Evolutionary conservation across 1,140 invertebrate species (phyloP), one percentile per base, ranked within the genome.

Genomic region (Cyrtorhinus lividipennis): DNA sequence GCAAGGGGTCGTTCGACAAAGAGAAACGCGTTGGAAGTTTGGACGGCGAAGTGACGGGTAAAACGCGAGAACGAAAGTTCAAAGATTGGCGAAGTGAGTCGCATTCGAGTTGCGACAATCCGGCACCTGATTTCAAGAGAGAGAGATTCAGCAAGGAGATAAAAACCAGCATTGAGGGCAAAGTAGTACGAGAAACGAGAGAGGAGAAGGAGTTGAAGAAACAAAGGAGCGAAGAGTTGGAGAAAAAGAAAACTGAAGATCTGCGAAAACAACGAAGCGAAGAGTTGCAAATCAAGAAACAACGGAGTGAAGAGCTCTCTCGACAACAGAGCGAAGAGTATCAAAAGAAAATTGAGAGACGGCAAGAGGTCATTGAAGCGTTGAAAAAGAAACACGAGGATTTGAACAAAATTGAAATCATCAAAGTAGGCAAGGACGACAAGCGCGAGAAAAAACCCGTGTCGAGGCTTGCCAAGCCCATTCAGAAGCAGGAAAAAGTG

Each of bases 401-500:
- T 23, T 72, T 1, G 75, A 75, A 20, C 80, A 81, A 69, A 72
- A 74, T 12, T 71, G 78, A 27, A 76, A 77, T 66, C 77, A 77
- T 58, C 78, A 77, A 64, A 79, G 78, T 67, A 78, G 78, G 45
- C 72, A 76, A 24, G 74, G 75, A 44, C 69, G 72, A 59, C 78
- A 78, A 30, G 53, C 23, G n/a, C 27, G 38, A 60, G 22, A 59
- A 59, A 13, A 59, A 27, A 64, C 48, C 23, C 24, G 22, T 22
- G 1, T 24, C 18, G 25, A 24, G 24, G 57, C 23, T 60, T 18
- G 38, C 2, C 24, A 44, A 44, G 24, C 25, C 25, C 15, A 70
- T 70, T 68, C 23, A 76, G 75, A 62, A 79, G 73, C 65, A 84
- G 81, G 68, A 75, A 74, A 44, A 84, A 83, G 58, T 59, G 8